phyloP scores from a whole-genome alignment of 2,888 invertebrate species.

The Eilema griseolum region DNA sequence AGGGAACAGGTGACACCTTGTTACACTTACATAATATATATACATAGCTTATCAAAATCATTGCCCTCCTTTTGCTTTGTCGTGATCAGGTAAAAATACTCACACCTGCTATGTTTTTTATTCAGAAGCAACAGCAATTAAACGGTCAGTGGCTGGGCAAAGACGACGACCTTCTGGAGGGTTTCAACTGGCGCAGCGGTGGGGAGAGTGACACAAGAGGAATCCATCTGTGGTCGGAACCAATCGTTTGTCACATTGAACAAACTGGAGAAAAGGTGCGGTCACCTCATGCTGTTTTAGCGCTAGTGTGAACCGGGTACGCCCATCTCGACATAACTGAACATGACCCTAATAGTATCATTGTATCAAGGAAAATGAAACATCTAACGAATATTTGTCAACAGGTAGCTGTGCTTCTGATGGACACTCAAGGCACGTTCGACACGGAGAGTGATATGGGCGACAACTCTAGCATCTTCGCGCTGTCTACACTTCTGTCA shows the following conservation, averaged over 20 bases:
- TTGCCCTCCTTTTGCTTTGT: no score
- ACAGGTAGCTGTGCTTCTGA: conserved; percentile 93
- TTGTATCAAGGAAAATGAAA: not conserved
- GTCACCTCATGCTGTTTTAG: not conserved
- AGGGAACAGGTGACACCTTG: no score
- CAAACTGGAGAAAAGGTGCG: conserved; percentile 49
- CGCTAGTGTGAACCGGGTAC: no score
- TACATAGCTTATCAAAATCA: no score
- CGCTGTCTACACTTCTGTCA: conserved; percentile 96
- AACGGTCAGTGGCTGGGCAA: conserved; percentile 88
- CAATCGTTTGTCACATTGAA: conserved; percentile 90
- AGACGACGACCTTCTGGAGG: conserved; percentile 91
- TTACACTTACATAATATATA: no score
- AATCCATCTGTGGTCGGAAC: conserved; percentile 96
- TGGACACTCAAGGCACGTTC: conserved; percentile 98
- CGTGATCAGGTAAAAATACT: not conserved
- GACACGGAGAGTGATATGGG: conserved; percentile 98
- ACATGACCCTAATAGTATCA: no score
- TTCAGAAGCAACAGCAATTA: conserved; percentile 47
- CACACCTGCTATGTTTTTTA: not conserved
- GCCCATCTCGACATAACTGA: no score
- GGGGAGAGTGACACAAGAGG: conserved; percentile 97
- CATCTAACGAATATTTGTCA: not conserved
- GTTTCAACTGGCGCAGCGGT: conserved; percentile 97
- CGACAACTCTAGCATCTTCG: conserved; percentile 93